Conservation (phyloP, 2,888 invertebrate genomes). For the Brenthis ino region DNA sequence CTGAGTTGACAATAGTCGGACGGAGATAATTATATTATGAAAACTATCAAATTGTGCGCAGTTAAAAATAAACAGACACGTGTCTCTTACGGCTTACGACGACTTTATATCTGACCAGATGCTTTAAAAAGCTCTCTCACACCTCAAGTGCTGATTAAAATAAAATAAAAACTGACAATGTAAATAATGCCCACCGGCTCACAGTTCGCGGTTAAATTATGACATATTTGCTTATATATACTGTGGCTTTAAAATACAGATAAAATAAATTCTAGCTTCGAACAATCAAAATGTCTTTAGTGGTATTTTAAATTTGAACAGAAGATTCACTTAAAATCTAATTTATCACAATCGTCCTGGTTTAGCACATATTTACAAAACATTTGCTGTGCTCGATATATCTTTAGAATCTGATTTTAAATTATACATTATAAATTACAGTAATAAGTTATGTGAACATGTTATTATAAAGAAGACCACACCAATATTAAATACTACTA, state of each 20-base stretch:
- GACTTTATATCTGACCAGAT: constrained; percentile 36
- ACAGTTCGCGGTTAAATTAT: constrained; percentile 56
- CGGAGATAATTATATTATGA: constrained; percentile 62
- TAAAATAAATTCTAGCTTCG: constrained; percentile 30
- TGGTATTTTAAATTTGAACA: constrained; percentile 39
- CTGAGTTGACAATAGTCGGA: constrained; percentile 54
- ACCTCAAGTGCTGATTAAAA: constrained; percentile 42
- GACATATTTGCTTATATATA: constrained; percentile 43
- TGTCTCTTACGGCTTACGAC: constrained; percentile 40
- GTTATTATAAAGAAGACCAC: constrained; percentile 76
- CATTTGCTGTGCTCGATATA: constrained; percentile 69
- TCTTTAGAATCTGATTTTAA: constrained; percentile 69
- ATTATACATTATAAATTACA: constrained; percentile 59
- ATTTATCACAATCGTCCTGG: constrained; percentile 80
- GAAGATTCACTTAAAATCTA: constrained; percentile 66
- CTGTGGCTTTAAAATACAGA: constrained; percentile 30
- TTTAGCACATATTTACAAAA: constrained; percentile 76
- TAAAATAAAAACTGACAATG: constrained; percentile 49
- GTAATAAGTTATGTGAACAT: constrained; percentile 74
- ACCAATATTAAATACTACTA: constrained; percentile 77
- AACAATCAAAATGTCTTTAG: constrained; percentile 30
- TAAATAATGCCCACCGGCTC: constrained; percentile 71
- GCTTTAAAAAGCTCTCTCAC: constrained; percentile 39
- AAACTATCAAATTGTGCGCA: constrained; percentile 73
- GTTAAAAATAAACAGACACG: constrained; percentile 46